phyloP scores from a whole-genome alignment of 2,113 vertebrate species.

The Thunnus maccoyii region DNA sequence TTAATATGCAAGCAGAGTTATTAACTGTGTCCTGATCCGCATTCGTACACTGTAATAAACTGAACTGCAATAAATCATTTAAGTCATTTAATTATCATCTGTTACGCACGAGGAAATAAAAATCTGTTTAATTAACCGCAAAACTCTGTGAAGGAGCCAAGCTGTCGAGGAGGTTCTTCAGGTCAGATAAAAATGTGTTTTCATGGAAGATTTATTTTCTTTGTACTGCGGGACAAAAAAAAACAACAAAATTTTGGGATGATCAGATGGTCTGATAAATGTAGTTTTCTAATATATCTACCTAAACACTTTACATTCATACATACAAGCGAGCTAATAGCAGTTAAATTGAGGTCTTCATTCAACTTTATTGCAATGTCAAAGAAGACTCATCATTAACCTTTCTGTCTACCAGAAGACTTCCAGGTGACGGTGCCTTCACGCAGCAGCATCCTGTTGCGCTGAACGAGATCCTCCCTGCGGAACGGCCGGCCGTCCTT shows the following conservation, averaged over 20 bases:
- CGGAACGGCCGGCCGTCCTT: constrained; percentile 87
- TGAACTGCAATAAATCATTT: too few species aligned
- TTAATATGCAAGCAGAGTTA: not conserved
- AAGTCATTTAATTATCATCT: not conserved
- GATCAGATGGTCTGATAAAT: too few species aligned
- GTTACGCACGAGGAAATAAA: not conserved
- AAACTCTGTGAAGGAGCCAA: not conserved
- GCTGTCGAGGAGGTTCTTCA: not conserved
- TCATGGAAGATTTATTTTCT: not conserved
- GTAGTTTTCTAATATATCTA: too few species aligned
- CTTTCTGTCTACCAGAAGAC: constrained; percentile 90
- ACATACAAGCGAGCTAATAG: too few species aligned
- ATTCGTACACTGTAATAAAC: not conserved
- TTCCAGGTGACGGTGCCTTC: constrained; percentile 91
- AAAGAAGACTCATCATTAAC: constrained; percentile 69
- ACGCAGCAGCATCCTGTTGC: constrained; percentile 81
- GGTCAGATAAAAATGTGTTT: not conserved
- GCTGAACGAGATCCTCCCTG: constrained; percentile 87
- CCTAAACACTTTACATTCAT: too few species aligned
- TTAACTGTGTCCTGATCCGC: not conserved
- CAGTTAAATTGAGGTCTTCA: too few species aligned
- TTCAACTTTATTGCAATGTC: not conserved
- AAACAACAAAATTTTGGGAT: too few species aligned
- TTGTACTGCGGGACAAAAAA: not conserved
- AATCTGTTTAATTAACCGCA: not conserved